phyloP scores from a whole-genome alignment of 2,888 invertebrate genomes.

The Iphiclides podalirius region DNA sequence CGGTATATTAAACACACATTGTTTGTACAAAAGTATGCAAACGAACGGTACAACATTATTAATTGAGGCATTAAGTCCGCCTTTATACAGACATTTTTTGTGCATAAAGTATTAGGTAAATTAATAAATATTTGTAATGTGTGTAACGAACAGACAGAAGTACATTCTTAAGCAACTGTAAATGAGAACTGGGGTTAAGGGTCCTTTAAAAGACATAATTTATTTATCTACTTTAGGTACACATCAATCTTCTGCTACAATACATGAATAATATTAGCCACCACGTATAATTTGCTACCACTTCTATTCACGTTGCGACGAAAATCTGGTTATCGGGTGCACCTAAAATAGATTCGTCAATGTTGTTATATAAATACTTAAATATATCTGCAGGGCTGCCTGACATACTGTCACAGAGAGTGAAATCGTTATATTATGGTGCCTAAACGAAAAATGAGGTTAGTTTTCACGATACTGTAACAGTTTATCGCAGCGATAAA shows the following conservation, averaged over 20 bases:
- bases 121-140: background rate
- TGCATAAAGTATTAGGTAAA: too few relatives aligned
- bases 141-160: too few relatives aligned
- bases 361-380: conserved; percentile 19
- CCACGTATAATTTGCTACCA: background rate
- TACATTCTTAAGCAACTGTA: too few relatives aligned
- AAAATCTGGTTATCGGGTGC: conserved; percentile 13
- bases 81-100: too few relatives aligned
- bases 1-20: too few relatives aligned
- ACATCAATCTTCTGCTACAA: too few relatives aligned
- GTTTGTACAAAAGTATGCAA: too few relatives aligned
- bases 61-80: too few relatives aligned
- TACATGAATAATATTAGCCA: too few relatives aligned
- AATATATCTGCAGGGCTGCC: background rate
- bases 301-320: background rate
- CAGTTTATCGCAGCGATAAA: conserved; percentile 59
- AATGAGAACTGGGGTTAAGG: background rate
- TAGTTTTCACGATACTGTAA: conserved; percentile 43
- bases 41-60: too few relatives aligned
- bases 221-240: too few relatives aligned
- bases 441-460: conserved; percentile 56
- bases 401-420: conserved; percentile 47
- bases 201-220: background rate
- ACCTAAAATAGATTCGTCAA: conserved; percentile 23
- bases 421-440: conserved; percentile 29